Evolutionary conservation across 2,797 vertebrate genomes (phyloP).

Genomic region (Poeciliopsis infans): DNA sequence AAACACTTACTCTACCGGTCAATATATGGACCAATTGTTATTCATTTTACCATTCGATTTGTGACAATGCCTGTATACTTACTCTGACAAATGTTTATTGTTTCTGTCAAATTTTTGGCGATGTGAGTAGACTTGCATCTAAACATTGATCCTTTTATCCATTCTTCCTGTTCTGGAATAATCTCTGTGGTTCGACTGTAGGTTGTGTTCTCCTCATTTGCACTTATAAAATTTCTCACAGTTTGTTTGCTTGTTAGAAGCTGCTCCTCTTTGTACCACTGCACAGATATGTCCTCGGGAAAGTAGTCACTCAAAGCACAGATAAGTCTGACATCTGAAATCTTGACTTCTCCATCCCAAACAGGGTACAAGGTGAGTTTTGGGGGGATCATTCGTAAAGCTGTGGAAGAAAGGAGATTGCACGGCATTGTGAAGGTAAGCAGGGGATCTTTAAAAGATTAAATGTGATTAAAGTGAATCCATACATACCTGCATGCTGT

Average conservation of each 20-base stretch:
- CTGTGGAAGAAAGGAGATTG: conserved; percentile 51
- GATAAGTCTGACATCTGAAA: conserved; percentile 54
- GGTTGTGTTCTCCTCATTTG: accelerated
- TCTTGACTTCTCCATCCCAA: conserved; percentile 31
- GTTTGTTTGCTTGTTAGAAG: accelerated
- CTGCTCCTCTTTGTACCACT: conserved; percentile 42
- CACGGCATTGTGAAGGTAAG: background rate
- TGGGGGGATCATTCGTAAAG: background rate
- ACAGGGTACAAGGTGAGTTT: conserved; percentile 59
- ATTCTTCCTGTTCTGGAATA: conserved; percentile 9
- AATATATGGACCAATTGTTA: background rate
- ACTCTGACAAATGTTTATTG: conserved; percentile 65
- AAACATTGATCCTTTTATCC: conserved; percentile 32
- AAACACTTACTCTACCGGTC: background rate
- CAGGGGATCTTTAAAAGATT: background rate
- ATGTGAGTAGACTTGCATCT: conserved; percentile 48
- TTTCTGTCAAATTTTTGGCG: accelerated
- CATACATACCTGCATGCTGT: conserved; percentile 55
- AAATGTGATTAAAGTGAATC: background rate
- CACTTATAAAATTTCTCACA: conserved; percentile 7
- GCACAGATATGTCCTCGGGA: conserved; percentile 35
- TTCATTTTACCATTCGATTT: background rate
- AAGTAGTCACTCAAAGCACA: conserved; percentile 66
- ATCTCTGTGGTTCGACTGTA: conserved; percentile 62
- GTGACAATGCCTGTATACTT: conserved; percentile 28